A percentile compares a stretch with the other conserved stretches of the same genome.
phyloP scores from a whole-genome alignment of 1,140 invertebrate genomes.

The Bombus pyrosoma region DNA sequence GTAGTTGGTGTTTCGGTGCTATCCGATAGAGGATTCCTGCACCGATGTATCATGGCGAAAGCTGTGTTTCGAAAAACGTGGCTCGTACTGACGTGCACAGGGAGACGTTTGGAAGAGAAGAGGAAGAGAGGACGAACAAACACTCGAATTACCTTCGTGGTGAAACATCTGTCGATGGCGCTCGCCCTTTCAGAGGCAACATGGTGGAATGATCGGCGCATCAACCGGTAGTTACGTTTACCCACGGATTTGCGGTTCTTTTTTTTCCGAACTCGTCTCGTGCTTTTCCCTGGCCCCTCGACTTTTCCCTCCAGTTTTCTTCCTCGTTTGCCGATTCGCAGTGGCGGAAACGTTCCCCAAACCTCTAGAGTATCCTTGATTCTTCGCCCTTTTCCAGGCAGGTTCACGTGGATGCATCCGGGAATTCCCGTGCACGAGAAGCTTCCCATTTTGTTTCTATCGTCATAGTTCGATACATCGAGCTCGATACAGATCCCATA shows the following conservation, averaged over 20 bases:
- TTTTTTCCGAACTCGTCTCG: slow-evolving; percentile 59
- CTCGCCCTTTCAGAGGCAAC: slow-evolving; percentile 77
- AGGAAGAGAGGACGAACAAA: slow-evolving; percentile 64
- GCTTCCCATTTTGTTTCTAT: not conserved
- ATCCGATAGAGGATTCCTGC: slow-evolving; percentile 44
- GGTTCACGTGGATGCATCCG: slow-evolving; percentile 4
- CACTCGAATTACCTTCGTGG: slow-evolving; percentile 75
- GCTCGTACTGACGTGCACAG: not conserved
- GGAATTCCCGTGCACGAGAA: not conserved
- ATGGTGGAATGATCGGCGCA: slow-evolving; percentile 82
- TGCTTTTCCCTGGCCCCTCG: slow-evolving; percentile 42
- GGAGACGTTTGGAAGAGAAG: not conserved
- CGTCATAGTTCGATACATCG: not conserved
- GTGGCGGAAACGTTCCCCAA: slow-evolving; percentile 18
- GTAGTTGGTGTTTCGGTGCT: slow-evolving; percentile 38
- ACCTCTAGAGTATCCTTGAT: slow-evolving; percentile 21
- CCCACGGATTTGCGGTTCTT: slow-evolving; percentile 81
- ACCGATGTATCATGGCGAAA: slow-evolving; percentile 41
- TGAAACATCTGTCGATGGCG: slow-evolving; percentile 81
- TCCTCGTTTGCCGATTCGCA: slow-evolving; percentile 18
- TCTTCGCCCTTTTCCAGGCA: slow-evolving; percentile 34
- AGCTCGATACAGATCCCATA: not conserved
- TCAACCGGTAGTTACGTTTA: slow-evolving; percentile 81
- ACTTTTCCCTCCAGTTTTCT: slow-evolving; percentile 35
- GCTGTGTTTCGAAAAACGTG: not conserved